phyloP scores from a whole-genome alignment of 1,140 invertebrate species.

The Megalopta genalis region DNA sequence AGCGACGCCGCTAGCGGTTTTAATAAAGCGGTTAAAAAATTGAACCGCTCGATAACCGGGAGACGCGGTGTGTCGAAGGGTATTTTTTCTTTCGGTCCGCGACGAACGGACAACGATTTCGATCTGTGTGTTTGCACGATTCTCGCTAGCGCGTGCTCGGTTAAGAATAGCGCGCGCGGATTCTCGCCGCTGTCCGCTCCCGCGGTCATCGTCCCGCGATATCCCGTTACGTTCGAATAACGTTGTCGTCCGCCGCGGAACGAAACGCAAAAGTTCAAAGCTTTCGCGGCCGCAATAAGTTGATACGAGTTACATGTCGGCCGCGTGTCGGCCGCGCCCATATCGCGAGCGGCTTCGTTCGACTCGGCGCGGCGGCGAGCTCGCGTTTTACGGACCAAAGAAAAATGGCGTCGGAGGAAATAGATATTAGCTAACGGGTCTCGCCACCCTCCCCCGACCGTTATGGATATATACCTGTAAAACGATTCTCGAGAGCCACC shows the following conservation, averaged over 20 bases:
- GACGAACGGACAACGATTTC: not conserved
- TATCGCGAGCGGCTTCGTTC: not conserved
- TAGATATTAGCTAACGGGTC: slow-evolving; percentile 75
- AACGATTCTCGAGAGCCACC: slow-evolving; percentile 51
- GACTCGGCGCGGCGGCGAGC: not conserved
- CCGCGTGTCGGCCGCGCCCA: slow-evolving; percentile 64
- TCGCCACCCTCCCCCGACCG: slow-evolving; percentile 48
- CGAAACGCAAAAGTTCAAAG: slow-evolving; percentile 8
- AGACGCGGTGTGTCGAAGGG: no score
- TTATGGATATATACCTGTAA: slow-evolving; percentile 48
- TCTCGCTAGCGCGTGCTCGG: not conserved
- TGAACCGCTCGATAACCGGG: not conserved
- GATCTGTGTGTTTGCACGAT: not conserved
- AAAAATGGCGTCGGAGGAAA: slow-evolving; percentile 75
- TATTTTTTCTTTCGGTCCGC: not conserved
- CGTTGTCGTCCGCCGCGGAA: slow-evolving; percentile 19
- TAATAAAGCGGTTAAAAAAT: not conserved
- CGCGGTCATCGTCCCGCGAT: slow-evolving; percentile 6
- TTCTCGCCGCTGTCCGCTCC: not conserved
- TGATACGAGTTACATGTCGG: slow-evolving; percentile 31
- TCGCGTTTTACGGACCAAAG: slow-evolving; percentile 63
- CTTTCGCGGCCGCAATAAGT: slow-evolving; percentile 5
- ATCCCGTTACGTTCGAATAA: slow-evolving; percentile 19
- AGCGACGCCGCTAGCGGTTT: not conserved
- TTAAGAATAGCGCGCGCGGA: not conserved